These are phyloP conservation scores for Polydrusus pterygomalis DNA, from an alignment of 2,888 invertebrate genomes.

Conservation along the genomic window DNA sequence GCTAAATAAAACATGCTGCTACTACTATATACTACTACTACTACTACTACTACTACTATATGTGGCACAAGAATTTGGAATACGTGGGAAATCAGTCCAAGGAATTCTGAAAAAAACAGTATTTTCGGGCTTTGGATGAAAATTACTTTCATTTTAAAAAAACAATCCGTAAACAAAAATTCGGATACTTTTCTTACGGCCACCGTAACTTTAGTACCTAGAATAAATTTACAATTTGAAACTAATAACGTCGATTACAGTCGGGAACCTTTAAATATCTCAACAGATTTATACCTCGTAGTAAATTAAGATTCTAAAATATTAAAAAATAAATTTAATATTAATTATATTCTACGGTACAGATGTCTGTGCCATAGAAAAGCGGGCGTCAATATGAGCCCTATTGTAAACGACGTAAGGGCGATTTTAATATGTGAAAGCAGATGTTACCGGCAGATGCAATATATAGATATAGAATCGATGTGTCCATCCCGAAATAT, in stretches of 20 bases:
- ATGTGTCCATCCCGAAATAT: slow-evolving; percentile 63
- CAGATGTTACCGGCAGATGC: slow-evolving; percentile 64
- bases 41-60: no score
- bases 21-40: no score
- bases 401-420: slow-evolving; percentile 53
- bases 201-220: neutral
- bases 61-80: no score
- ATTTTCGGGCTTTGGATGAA: no score
- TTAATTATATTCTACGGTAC: slow-evolving; percentile 59
- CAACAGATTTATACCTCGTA: slow-evolving; percentile 29
- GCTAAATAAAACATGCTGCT: no score
- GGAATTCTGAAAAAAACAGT: no score
- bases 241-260: slow-evolving; percentile 18
- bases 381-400: slow-evolving; percentile 45
- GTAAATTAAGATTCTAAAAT: slow-evolving; percentile 48
- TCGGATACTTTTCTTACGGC: neutral
- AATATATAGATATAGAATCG: slow-evolving; percentile 62
- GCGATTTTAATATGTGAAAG: slow-evolving; percentile 57
- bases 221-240: neutral
- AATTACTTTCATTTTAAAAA: no score
- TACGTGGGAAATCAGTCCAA: no score
- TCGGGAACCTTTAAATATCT: slow-evolving; percentile 1
- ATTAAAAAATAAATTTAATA: slow-evolving; percentile 57
- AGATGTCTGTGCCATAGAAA: slow-evolving; percentile 57
- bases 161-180: no score